Percentiles rank a stretch among this genome's conserved stretches.
Evolutionary conservation across 1,140 invertebrate species (phyloP).

Genomic region (Cotesia glomerata): DNA sequence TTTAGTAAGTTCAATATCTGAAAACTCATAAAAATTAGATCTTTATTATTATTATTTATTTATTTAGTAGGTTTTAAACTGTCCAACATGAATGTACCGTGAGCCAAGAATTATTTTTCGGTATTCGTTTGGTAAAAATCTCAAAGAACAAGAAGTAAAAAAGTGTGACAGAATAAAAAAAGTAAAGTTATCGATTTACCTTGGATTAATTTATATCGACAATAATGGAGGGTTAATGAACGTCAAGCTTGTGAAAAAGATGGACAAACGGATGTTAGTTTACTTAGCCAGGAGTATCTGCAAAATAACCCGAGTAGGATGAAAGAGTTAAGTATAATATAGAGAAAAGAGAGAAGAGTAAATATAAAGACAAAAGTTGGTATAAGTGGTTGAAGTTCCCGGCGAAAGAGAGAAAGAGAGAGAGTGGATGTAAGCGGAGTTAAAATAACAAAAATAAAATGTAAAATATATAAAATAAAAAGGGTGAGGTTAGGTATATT

Average conservation of each 20-base stretch:
- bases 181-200: not conserved
- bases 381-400: not conserved
- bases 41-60: no score
- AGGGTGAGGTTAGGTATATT: slow-evolving; percentile 51
- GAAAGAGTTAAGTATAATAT: not conserved
- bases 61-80: no score
- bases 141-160: not conserved
- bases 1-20: no score
- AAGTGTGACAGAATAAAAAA: not conserved
- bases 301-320: no score
- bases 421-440: slow-evolving; percentile 3
- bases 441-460: no score
- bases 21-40: no score
- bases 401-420: slow-evolving; percentile 20
- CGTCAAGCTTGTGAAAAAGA: slow-evolving; percentile 24
- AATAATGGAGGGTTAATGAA: slow-evolving; percentile 10
- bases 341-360: not conserved
- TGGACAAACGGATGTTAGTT: slow-evolving; percentile 37
- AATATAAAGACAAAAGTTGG: not conserved
- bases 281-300: not conserved
- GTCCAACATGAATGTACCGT: no score
- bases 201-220: slow-evolving; percentile 13
- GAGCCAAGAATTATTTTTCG: no score
- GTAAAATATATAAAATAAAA: not conserved
- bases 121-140: not conserved